phyloP scores from a whole-genome alignment of 2,797 vertebrate species.

The Hybognathus amarus region DNA sequence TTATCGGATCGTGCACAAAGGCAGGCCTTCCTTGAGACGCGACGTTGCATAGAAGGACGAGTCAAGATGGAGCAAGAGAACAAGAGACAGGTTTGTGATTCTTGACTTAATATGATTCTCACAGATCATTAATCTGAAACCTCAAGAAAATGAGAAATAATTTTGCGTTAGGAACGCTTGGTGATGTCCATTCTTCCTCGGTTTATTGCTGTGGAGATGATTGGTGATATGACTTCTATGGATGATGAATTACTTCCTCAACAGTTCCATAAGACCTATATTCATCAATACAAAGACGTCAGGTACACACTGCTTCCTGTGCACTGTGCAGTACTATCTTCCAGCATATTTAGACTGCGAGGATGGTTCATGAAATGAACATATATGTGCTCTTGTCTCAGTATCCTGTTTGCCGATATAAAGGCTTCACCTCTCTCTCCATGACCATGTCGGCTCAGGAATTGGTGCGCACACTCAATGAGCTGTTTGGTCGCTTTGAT shows the following conservation, averaged over 20 bases:
- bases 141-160: background rate
- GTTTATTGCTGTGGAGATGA: conserved; percentile 72
- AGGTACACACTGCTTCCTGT: conserved; percentile 55
- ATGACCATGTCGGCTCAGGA: conserved; percentile 79
- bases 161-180: conserved; percentile 67
- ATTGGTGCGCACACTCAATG: conserved; percentile 77
- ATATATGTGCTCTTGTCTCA: conserved; percentile 53
- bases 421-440: conserved; percentile 79
- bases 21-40: conserved; percentile 80
- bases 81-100: conserved; percentile 76
- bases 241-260: conserved; percentile 71
- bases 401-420: conserved; percentile 83
- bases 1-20: conserved; percentile 79
- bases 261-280: conserved; percentile 72
- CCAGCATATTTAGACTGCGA: background rate
- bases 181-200: conserved; percentile 72
- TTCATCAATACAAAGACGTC: conserved; percentile 72
- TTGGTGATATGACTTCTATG: conserved; percentile 71
- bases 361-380: background rate
- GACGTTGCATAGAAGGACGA: conserved; percentile 77
- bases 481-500: conserved; percentile 80
- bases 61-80: conserved; percentile 80
- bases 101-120: background rate
- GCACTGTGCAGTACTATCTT: background rate
- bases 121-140: background rate